Base-by-base conservation (phyloP, 2,888 invertebrate species). In the Erannis defoliaria region DNA sequence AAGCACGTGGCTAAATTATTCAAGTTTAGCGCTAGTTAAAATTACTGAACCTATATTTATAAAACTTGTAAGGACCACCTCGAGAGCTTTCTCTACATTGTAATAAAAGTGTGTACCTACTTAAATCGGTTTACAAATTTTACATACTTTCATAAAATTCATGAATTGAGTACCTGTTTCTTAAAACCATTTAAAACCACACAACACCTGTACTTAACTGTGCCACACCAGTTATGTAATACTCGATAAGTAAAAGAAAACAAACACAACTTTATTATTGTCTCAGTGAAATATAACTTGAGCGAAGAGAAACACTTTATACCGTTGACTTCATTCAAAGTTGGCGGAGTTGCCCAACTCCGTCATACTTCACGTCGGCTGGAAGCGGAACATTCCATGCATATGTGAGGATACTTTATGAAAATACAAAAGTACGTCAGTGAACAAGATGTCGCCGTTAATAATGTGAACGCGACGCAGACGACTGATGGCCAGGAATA, bases 391-490 rank as follows among this genome's bases (percentile, higher is more conserved):
- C 38, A 53, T 56, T 56, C 33, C 62, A 62, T 65, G 68, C 64
- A 66, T 70, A 63, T 59, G 69, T 59, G 57, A 67, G 62, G 45
- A 55, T 37, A 57, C 51, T 64, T 63, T 63, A 63, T 62, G 60
- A 62, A 65, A 64, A 56, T 55, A 65, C 54, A 66, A 49, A 57
- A 56, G 60, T 55, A 61, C 64, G 61, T 56, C 64, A 62, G 66
- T 57, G 55, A 65, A 68, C 63, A 63, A 68, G 66, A 40, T 68
- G 66, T 64, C 59, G 63, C 59, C 59, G 64, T 70, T 70, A 66
- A 63, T 68, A 70, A 70, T 65, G 64, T 53, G 54, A 45, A 62
- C 59, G 3, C 12, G 1, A 26, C 19, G 16, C 54, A 51, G 50
- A 51, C 2, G 38, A 51, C 5, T 21, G 1, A 37, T 9, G 16